Evolutionary conservation across 1,140 invertebrate genomes (phyloP).

Genomic region (Drosophila pseudoananassae): DNA sequence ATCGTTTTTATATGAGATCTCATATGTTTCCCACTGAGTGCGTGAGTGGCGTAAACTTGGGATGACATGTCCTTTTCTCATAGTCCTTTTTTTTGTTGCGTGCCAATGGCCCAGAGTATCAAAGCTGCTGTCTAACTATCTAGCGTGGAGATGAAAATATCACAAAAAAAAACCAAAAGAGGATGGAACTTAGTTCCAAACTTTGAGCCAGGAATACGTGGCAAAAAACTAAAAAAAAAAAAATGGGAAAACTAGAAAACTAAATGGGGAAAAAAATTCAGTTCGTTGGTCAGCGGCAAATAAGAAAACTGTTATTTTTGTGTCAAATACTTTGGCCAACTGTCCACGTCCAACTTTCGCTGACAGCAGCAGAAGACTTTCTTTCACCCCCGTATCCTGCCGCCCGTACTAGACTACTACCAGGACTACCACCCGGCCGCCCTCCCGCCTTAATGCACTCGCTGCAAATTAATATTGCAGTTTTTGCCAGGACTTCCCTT

Average conservation of each 20-base stretch:
- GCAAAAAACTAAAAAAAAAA: slow-evolving; percentile 26
- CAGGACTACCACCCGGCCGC: not conserved
- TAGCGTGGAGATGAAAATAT: slow-evolving; percentile 5
- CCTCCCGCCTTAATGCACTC: slow-evolving; percentile 66
- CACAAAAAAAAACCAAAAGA: slow-evolving; percentile 10
- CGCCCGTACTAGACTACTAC: not conserved
- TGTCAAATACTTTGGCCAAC: slow-evolving; percentile 80
- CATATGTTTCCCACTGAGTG: slow-evolving; percentile 33
- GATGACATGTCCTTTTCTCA: slow-evolving; percentile 25
- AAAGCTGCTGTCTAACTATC: slow-evolving; percentile 45
- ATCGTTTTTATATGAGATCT: slow-evolving; percentile 8
- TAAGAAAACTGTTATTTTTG: slow-evolving; percentile 79
- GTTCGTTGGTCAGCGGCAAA: slow-evolving; percentile 58
- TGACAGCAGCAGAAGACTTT: slow-evolving; percentile 68
- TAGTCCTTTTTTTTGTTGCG: not conserved
- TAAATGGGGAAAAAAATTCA: slow-evolving; percentile 46
- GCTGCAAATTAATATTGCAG: slow-evolving; percentile 81
- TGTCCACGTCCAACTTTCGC: slow-evolving; percentile 80
- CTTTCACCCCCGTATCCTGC: slow-evolving; percentile 11
- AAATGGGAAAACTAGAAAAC: slow-evolving; percentile 8
- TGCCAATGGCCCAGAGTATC: slow-evolving; percentile 18
- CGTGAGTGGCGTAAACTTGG: slow-evolving; percentile 33
- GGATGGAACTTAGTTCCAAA: slow-evolving; percentile 48
- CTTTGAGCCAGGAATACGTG: slow-evolving; percentile 45
- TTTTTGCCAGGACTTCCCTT: slow-evolving; percentile 41